phyloP scores from a whole-genome alignment of 2,113 vertebrate species.

The Reinhardtius hippoglossoides region DNA sequence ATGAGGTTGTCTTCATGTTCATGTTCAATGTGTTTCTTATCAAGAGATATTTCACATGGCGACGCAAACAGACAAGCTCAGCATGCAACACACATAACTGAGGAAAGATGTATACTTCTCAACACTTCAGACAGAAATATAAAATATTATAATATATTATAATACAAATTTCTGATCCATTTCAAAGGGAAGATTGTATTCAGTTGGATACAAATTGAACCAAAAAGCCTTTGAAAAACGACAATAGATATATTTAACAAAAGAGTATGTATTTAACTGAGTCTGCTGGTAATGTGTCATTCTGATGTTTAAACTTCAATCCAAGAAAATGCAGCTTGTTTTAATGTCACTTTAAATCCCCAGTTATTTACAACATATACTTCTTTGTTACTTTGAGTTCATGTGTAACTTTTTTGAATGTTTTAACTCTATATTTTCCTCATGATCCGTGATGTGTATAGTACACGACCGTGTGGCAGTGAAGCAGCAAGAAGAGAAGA shows the following conservation, averaged over 20 bases:
- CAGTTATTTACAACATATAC: not conserved
- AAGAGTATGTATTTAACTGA: not conserved
- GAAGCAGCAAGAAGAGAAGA: conserved; percentile 27
- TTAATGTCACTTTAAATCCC: not conserved
- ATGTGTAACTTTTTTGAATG: not conserved
- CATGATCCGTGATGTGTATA: not conserved
- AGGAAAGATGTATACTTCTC: conserved; percentile 2
- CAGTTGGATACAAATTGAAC: conserved; percentile 7
- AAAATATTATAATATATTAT: not conserved
- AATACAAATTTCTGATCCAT: conserved; percentile 2
- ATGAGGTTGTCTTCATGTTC: conserved; percentile 6
- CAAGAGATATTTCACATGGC: conserved; percentile 12
- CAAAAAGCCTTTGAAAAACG: not conserved
- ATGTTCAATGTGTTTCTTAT: conserved; percentile 47
- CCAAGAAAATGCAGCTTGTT: not conserved
- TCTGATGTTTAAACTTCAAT: not conserved
- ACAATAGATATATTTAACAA: not conserved
- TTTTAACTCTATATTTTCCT: not conserved
- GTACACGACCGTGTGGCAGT: not conserved
- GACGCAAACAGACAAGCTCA: conserved; percentile 22
- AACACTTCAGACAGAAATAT: conserved; percentile 4
- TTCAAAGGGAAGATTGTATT: conserved; percentile 29
- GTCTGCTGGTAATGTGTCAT: not conserved
- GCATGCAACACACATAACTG: conserved; percentile 17
- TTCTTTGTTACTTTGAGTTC: not conserved